Conservation (phyloP, 2,797 vertebrate genomes). For the Antrozous pallidus region DNA sequence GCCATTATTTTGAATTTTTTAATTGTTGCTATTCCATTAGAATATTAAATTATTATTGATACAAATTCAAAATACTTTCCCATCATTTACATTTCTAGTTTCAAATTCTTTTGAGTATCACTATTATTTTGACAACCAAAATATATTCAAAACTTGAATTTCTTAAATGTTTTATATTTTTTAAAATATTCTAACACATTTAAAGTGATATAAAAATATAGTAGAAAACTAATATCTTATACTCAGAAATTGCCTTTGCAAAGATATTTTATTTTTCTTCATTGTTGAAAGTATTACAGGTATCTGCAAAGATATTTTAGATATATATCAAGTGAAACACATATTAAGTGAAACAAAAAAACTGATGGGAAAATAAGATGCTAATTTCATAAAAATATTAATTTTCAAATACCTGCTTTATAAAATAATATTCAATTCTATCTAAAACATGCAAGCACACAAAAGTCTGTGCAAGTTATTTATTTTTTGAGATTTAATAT, state of each 20-base stretch:
- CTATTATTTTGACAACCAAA: neutral
- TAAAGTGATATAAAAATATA: neutral
- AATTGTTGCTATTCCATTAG: neutral
- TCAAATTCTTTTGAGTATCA: neutral
- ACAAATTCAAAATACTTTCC: neutral
- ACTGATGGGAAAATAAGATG: neutral
- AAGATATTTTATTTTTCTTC: neutral
- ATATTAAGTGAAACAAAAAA: neutral
- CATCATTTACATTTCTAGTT: neutral
- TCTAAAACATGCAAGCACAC: neutral
- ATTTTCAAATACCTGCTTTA: neutral
- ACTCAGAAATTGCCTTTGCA: neutral
- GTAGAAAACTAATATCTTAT: neutral
- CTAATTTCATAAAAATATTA: conserved; percentile 28
- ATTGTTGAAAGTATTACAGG: too few species aligned
- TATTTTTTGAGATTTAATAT: conserved; percentile 51
- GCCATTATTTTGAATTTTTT: neutral
- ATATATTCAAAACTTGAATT: neutral
- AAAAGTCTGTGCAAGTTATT: conserved; percentile 24
- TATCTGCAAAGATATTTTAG: neutral
- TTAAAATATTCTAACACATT: neutral
- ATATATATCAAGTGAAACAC: neutral
- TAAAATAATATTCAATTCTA: conserved; percentile 24
- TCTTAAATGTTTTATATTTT: neutral
- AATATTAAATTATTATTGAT: neutral